phyloP scores from a whole-genome alignment of 1,140 invertebrate genomes.

The Sarcophaga bullata region DNA sequence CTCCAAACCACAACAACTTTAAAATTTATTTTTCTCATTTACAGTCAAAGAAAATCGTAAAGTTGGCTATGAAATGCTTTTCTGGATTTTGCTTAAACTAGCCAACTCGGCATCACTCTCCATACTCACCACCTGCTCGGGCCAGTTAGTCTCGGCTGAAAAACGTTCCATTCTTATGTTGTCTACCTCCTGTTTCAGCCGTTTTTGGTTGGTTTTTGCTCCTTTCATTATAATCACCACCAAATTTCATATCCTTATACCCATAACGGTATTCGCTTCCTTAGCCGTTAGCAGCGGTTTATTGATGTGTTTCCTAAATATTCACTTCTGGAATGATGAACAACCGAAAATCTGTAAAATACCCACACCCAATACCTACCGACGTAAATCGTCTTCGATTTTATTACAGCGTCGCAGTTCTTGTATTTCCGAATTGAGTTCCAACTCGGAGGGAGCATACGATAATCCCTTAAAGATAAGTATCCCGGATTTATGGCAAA shows the following conservation, averaged over 20 bases:
- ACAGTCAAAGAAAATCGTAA: constrained; percentile 46
- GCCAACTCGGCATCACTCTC: constrained; percentile 58
- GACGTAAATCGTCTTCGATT: constrained; percentile 53
- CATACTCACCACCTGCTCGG: constrained; percentile 59
- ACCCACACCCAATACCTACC: constrained; percentile 58
- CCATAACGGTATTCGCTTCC: constrained; percentile 56
- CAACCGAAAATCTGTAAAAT: constrained; percentile 53
- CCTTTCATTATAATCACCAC: constrained; percentile 55
- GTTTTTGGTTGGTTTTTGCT: constrained; percentile 53
- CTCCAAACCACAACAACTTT: background rate
- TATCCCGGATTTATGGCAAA: constrained; percentile 59
- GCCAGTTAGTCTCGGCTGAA: constrained; percentile 57
- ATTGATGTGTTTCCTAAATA: constrained; percentile 54
- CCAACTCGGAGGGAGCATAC: constrained; percentile 43
- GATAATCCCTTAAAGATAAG: constrained; percentile 53
- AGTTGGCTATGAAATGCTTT: constrained; percentile 56
- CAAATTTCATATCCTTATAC: constrained; percentile 54
- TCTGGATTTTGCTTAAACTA: constrained; percentile 58
- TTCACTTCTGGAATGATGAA: constrained; percentile 59
- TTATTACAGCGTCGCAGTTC: constrained; percentile 52
- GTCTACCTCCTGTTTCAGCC: constrained; percentile 58
- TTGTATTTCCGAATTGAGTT: constrained; percentile 49
- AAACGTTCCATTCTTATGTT: constrained; percentile 55
- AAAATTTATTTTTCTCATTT: constrained; percentile 23
- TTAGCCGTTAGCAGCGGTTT: constrained; percentile 56